Conservation (phyloP, 2,888 invertebrate genomes). For the Phalera bucephala region DNA sequence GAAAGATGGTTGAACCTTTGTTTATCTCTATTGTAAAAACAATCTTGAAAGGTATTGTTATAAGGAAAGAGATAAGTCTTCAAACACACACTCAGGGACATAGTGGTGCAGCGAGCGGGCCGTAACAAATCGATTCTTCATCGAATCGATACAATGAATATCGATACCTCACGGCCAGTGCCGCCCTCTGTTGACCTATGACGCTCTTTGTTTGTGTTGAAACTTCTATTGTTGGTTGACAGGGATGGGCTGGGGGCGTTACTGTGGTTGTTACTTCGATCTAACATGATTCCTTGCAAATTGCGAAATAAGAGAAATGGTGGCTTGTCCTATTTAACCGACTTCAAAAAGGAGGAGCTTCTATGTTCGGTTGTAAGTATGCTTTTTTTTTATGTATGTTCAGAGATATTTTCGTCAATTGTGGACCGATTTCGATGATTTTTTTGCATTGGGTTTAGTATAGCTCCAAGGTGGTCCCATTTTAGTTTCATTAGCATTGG, state of each 20-base stretch:
- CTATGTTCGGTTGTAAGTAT: too few species aligned
- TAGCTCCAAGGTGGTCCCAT: too few species aligned
- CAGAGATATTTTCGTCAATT: too few species aligned
- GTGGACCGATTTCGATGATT: too few species aligned
- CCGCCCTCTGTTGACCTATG: constrained; percentile 34
- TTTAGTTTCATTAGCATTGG: too few species aligned
- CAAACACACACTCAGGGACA: constrained; percentile 12
- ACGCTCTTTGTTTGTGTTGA: constrained; percentile 22
- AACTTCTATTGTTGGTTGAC: constrained; percentile 3
- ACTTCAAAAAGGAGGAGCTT: too few species aligned
- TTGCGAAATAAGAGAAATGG: background rate
- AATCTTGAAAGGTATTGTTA: background rate
- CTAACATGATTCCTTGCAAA: background rate
- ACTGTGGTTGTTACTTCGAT: too few species aligned
- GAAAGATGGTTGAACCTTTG: too few species aligned
- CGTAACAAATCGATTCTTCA: constrained; percentile 37
- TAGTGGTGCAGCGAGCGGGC: constrained; percentile 25
- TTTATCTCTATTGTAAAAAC: background rate
- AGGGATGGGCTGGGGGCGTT: too few species aligned
- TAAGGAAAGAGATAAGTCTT: background rate
- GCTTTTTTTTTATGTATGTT: too few species aligned
- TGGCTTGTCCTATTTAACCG: too few species aligned
- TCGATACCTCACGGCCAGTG: constrained; percentile 21
- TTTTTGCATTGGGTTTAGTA: too few species aligned
- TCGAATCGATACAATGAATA: constrained; percentile 22